A percentile compares a stretch with the other conserved stretches of the same genome.
These are phyloP conservation scores for Bufotes viridis DNA, from an alignment of 2,797 vertebrate species.

Conservation along the genomic window DNA sequence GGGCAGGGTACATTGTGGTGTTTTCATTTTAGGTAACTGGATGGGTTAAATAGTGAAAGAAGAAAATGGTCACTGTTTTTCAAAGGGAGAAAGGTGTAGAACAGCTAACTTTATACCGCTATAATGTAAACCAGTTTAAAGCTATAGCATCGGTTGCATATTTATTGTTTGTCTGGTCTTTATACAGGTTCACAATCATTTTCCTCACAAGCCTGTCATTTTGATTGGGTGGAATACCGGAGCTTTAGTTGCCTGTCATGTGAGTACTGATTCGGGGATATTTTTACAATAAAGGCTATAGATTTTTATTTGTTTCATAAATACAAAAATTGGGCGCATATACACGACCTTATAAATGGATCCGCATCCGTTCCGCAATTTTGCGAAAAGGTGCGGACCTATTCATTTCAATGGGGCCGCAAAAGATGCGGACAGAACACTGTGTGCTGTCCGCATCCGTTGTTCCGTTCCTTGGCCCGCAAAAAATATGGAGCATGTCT, in stretches of 20 bases:
- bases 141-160: neutral
- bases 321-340: no score
- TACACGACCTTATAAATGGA: no score
- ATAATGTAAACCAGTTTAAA: neutral
- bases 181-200: constrained; percentile 91
- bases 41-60: neutral
- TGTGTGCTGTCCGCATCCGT: no score
- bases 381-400: no score
- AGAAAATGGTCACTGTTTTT: neutral
- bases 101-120: neutral
- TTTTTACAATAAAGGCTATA: neutral
- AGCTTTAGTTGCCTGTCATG: constrained; percentile 96
- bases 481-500: no score
- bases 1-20: no score
- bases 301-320: no score
- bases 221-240: constrained; percentile 96
- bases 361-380: no score
- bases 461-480: no score
- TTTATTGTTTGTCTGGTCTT: neutral
- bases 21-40: neutral
- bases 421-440: no score
- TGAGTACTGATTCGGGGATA: constrained; percentile 73
- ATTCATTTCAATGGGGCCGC: no score
- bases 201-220: constrained; percentile 94
- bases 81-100: neutral